Percentiles rank a stretch among this genome's conserved stretches.
phyloP scores from a whole-genome alignment of 2,888 invertebrate species.

The Lymantria dispar region DNA sequence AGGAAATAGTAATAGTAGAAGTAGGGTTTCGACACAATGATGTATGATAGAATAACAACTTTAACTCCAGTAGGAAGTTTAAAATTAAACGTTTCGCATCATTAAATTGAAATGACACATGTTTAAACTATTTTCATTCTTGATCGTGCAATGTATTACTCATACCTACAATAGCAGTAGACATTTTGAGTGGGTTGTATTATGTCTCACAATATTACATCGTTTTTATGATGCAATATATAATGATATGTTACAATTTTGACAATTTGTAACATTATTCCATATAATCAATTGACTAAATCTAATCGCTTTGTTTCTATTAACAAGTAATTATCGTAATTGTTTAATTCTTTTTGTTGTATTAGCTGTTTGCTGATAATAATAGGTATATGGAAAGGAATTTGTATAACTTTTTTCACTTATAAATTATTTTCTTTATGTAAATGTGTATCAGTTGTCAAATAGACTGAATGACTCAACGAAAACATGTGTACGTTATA shows the following conservation, averaged over 20 bases:
- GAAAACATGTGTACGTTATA: slow-evolving; percentile 18
- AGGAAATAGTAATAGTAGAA: no score
- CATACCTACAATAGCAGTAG: slow-evolving; percentile 14
- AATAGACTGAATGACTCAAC: slow-evolving; percentile 22
- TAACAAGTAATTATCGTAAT: not conserved
- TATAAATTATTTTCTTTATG: slow-evolving; percentile 1
- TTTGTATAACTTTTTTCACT: not conserved
- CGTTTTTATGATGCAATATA: slow-evolving; percentile 12
- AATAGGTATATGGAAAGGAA: not conserved
- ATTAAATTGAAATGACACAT: slow-evolving; percentile 18
- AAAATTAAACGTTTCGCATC: no score
- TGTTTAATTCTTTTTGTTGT: not conserved
- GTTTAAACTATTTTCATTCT: slow-evolving; percentile 12
- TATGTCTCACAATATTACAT: slow-evolving; percentile 16
- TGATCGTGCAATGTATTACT: slow-evolving; percentile 19
- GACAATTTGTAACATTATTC: not conserved
- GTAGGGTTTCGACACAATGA: no score
- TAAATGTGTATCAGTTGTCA: not conserved
- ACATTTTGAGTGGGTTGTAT: slow-evolving; percentile 13
- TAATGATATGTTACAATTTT: not conserved
- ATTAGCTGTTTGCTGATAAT: not conserved
- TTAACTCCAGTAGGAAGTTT: no score
- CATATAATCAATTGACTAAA: not conserved
- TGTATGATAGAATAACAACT: no score
- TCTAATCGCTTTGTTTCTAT: not conserved